Base-by-base conservation (phyloP, 1,140 invertebrate species). In the Lethocerus indicus region DNA sequence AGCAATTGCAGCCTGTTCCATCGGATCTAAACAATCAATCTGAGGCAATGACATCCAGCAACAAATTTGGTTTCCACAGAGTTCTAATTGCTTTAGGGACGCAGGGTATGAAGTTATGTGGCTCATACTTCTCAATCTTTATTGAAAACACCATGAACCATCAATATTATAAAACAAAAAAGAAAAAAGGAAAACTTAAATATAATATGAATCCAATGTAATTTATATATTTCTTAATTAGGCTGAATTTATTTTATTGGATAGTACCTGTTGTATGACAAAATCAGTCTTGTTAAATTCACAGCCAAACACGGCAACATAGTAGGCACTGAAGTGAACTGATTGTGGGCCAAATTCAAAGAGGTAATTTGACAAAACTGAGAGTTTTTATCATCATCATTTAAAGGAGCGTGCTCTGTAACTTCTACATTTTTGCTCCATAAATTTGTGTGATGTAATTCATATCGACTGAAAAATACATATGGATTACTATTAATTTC, bases 51-150 rank as follows among this genome's bases (percentile, higher is more conserved):
- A 86, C 6, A 86, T 84, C 87, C 88, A 93, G 50, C 80, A 78
- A 1, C 76, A 76, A 44, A 97, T 88, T 61, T 84, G 79, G 67
- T 98, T 98, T 61, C 94, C 83, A 7, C 86, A 90, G 16, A 97
- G 67, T 67, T 97, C 93, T 1, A 98, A 63, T 62, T 94, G 90
- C 54, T 91, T 87, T 1, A 97, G 65, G 40, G 75, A 79, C 32
- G 78, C 75, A 2, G 94, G 93, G 64, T 92, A 92, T 37, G 84
- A 83, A 7, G 83, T 86, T 27, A 95, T 83, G 57, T 86, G 80
- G 13, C 89, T 88, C 80, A 92, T 87, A 23, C 55, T 62, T 28
- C 61, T 54, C 24, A 67, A 49, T 53, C 62, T 63, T 49, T 44
- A 58, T 53, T 44, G 37, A 40, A 49, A n/a, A n/a, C n/a, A n/a